These are phyloP conservation scores for Rhingia rostrata DNA, from an alignment of 2,888 invertebrate genomes.

Conservation along the genomic window DNA sequence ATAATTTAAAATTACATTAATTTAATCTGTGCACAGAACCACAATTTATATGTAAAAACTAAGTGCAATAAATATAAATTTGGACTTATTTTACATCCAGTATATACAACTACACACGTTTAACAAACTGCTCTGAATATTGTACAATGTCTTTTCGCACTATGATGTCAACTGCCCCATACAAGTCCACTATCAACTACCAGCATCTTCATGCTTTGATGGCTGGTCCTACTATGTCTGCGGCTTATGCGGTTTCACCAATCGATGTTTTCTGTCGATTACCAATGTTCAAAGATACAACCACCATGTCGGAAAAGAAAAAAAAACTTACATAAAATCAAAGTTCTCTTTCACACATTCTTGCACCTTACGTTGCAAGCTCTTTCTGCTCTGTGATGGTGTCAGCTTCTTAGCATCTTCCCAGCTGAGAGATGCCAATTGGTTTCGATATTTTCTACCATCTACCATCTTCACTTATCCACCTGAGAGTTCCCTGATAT, in stretches of 20 bases:
- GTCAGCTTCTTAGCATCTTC: constrained; percentile 40
- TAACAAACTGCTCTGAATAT: neutral
- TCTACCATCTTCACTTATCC: constrained; percentile 37
- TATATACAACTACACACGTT: no score
- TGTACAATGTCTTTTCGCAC: neutral
- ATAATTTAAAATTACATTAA: no score
- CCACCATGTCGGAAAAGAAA: constrained; percentile 18
- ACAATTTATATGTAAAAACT: no score
- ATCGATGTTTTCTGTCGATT: constrained; percentile 50
- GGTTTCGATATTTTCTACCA: constrained; percentile 37
- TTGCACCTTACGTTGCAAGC: constrained; percentile 45
- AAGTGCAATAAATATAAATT: no score
- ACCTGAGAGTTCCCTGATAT: constrained; percentile 25
- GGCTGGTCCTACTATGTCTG: constrained; percentile 53
- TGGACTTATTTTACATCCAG: no score
- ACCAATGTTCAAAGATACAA: constrained; percentile 34
- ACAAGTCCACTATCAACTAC: neutral
- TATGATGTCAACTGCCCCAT: neutral
- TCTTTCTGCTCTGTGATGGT: constrained; percentile 13
- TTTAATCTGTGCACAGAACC: no score
- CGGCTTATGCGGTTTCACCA: constrained; percentile 50
- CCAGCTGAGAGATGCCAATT: constrained; percentile 26
- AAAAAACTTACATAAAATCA: constrained; percentile 61
- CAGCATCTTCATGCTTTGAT: constrained; percentile 58
- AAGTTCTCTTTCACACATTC: constrained; percentile 69